Conservation (phyloP, 1,140 invertebrate genomes). For the Steinernema feltiae region DNA sequence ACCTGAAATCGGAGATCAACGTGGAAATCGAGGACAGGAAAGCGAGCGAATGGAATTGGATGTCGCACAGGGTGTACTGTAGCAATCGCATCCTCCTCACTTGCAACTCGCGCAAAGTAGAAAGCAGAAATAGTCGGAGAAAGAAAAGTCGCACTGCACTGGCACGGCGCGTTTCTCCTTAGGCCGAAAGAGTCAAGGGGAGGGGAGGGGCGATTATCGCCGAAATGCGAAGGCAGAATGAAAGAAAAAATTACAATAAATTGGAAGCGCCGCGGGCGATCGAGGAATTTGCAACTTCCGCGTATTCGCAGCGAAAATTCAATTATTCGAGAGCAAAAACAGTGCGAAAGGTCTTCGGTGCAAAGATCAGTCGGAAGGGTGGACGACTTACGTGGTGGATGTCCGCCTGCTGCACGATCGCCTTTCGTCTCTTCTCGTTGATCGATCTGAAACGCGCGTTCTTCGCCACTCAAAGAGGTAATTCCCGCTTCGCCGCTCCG, state of each 20-base stretch:
- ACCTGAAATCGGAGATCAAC: slow-evolving; percentile 9
- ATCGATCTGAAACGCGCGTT: not conserved
- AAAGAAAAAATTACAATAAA: not conserved
- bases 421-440: slow-evolving; percentile 30
- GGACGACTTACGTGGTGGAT: slow-evolving; percentile 28
- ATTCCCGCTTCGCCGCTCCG: too few relatives aligned
- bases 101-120: too few relatives aligned
- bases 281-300: not conserved
- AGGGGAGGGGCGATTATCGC: not conserved
- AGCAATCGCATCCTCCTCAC: too few relatives aligned
- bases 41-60: not conserved
- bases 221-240: too few relatives aligned
- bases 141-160: too few relatives aligned
- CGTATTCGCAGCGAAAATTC: not conserved
- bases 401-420: slow-evolving; percentile 26
- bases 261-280: not conserved
- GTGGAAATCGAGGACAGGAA: not conserved
- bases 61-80: not conserved
- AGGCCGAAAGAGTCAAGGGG: not conserved
- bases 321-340: not conserved
- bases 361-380: not conserved
- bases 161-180: too few relatives aligned
- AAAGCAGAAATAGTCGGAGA: too few relatives aligned
- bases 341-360: not conserved
- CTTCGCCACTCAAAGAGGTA: too few relatives aligned